Evolutionary conservation across 1,140 invertebrate species (phyloP).

Genomic region (Propsilocerus akamusi): DNA sequence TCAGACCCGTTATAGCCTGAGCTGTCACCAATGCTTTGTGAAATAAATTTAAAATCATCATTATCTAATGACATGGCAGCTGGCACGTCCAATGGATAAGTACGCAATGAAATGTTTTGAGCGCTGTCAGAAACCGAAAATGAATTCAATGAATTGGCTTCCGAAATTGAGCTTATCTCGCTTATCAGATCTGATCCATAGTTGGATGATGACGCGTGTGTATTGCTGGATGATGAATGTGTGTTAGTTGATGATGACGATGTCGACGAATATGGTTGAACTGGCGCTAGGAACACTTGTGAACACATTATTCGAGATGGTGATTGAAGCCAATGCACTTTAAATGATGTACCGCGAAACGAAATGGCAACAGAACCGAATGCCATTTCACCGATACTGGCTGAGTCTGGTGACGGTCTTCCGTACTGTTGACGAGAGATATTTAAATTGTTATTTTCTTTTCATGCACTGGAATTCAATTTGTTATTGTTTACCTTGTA

Average conservation of each 20-base stretch:
- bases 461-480: slow-evolving; percentile 16
- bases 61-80: background rate
- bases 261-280: slow-evolving; percentile 1
- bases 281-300: slow-evolving; percentile 37
- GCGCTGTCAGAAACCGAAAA: slow-evolving; percentile 16
- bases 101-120: background rate
- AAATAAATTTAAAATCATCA: slow-evolving; percentile 11
- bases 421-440: slow-evolving; percentile 27
- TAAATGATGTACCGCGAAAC: slow-evolving; percentile 63
- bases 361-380: slow-evolving; percentile 78
- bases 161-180: background rate
- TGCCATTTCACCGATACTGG: slow-evolving; percentile 67
- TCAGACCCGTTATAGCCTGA: slow-evolving; percentile 20
- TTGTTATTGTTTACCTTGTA: slow-evolving; percentile 12
- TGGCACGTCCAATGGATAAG: slow-evolving; percentile 17
- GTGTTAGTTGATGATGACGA: background rate
- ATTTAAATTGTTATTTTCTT: slow-evolving; percentile 6
- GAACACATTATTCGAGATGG: slow-evolving; percentile 51
- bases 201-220: background rate
- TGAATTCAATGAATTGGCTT: slow-evolving; percentile 16
- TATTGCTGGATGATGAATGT: background rate
- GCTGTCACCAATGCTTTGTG: slow-evolving; percentile 21
- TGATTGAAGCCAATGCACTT: slow-evolving; percentile 55
- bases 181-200: slow-evolving; percentile 1
- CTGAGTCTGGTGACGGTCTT: slow-evolving; percentile 44